Evolutionary conservation across 2,888 invertebrate genomes (phyloP), one percentile per base, ranked within the genome.

Genomic region (Phyto melanocephala): DNA sequence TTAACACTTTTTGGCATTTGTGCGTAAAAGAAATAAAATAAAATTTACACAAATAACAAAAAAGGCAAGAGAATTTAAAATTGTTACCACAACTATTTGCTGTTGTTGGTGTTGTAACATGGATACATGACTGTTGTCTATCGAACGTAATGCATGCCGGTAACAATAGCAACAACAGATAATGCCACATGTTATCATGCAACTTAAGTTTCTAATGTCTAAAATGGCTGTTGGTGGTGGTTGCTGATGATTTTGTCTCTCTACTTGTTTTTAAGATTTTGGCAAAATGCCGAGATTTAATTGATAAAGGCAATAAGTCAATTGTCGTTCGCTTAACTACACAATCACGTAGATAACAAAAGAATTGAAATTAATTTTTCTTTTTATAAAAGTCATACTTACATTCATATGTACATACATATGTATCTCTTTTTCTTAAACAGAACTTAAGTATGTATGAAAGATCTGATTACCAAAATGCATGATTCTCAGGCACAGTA

Each of bases 1-100:
- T 67, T 67, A 79, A 79, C 79, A 74, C 72, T 79, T 79, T 74
- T 67, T 79, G 79, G 79, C 71, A 79, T 67, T 72, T 67, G 79
- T 79, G 72, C 79, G 71, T 75, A 45, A 20, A 42, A 28, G 13
- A 68, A 54, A 54, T 33, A 24, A 54, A 54, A 63, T 24, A 24
- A 56, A 60, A 68, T 15, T 62, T 24, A 35, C 17, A 56, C 2
- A 42, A 58, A n/a, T n/a, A 20, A 35, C 4, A 40, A 58, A 56
- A 50, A 33, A 68, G 13, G 45, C 3, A 28, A 5, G n/a, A 56
- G 28, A 78, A 71, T 71, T 45, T 42, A 3, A 79, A 79, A 72
- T 58, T 65, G 56, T 56, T 17, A 28, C 24, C 17, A 13, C 5
- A 40, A 11, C 17, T 58, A 24, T 67, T 67, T 24, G 37, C 6